Base-by-base conservation (phyloP, 2,797 vertebrate species). In the Arrhamphus sclerolepis region DNA sequence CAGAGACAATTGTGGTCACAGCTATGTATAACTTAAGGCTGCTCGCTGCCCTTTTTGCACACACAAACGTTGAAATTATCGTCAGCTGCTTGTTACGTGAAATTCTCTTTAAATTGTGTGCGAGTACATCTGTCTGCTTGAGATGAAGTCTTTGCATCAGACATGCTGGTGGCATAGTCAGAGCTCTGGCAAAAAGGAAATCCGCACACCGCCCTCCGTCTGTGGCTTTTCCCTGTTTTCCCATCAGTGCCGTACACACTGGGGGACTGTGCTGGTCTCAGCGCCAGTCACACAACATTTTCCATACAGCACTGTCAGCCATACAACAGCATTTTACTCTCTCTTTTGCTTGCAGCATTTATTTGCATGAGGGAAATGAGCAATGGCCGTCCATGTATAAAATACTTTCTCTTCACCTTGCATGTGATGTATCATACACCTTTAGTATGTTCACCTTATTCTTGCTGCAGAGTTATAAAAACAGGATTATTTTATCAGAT, bases 311-410 rank as follows among this genome's bases (percentile, higher is more conserved):
- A 64, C 79, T 74, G 65, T 81, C 78, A 76, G 81, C 63, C 75
- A 57, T 85, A 77, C 85, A 84, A 52, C 63, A 69, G 82, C 78
- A 89, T 88, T 90, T 89, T 86, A 86, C 70, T 90, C 85, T 62
- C 68, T 75, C 56, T 79, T 83, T 82, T 49, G 53, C 72, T 80
- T 62, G 70, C 61, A 78, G 80, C 64, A 28, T 80, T 80, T 72
- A 88, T 93, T 93, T 93, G 89, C 91, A 92, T 93, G 73, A 92
- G 85, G 92, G 87, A 93, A 94, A 92, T 92, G 80, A 89, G 80
- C 63, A 43, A 14, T 68, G 68, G 73, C 71, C 75, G 77, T 67
- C 56, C 46, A 61, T 75, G 82, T 65, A 54, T 72, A 42, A 56
- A 28, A 70, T 41, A 77, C n/a, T 72, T 73, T 72, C 40, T 65